These are phyloP conservation scores for Callyntrura sp. DNA, from an alignment of 2,888 invertebrate genomes.

Conservation along the genomic window DNA sequence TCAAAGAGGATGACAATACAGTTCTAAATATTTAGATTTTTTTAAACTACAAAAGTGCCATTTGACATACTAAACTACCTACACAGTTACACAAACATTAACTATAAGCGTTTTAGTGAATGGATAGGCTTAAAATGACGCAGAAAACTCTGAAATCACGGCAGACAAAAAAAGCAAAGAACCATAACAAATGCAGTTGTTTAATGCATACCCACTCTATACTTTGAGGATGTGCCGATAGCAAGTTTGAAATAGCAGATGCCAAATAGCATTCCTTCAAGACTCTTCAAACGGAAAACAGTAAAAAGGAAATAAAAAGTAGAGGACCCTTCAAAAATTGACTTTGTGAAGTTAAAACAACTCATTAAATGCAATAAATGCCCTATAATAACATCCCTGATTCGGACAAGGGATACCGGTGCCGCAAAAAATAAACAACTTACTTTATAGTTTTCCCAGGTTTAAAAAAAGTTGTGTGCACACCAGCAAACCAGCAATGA, in stretches of 20 bases:
- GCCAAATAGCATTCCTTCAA: too few relatives aligned
- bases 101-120: too few relatives aligned
- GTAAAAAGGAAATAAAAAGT: not conserved
- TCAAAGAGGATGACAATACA: too few relatives aligned
- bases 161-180: too few relatives aligned
- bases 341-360: too few relatives aligned
- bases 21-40: too few relatives aligned
- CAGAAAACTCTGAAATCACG: not conserved
- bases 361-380: not conserved
- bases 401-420: not conserved
- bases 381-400: not conserved
- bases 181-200: not conserved
- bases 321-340: too few relatives aligned
- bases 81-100: too few relatives aligned
- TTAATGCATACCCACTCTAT: not conserved
- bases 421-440: not conserved
- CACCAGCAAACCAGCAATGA: not conserved
- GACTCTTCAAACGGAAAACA: too few relatives aligned
- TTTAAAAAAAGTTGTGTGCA: not conserved
- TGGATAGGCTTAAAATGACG: not conserved
- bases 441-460: too few relatives aligned
- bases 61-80: not conserved
- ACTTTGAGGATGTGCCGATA: too few relatives aligned
- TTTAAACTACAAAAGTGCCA: not conserved
- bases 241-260: too few relatives aligned